Base-by-base conservation (phyloP, 2,888 invertebrate species). In the Dromius quadrimaculatus region DNA sequence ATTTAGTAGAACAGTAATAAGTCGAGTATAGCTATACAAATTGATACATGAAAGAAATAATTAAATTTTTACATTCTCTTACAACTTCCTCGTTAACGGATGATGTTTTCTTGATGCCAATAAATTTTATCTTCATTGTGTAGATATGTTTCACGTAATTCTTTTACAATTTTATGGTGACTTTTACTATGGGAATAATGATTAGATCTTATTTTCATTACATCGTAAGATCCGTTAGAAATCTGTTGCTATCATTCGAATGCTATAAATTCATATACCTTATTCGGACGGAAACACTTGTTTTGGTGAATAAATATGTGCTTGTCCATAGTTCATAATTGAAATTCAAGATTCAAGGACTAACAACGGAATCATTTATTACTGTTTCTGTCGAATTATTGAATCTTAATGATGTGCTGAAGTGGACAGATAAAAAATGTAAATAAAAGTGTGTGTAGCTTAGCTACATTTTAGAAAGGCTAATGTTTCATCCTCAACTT, bases 151-250 rank as follows among this genome's bases (percentile, higher is more conserved):
- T 68, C 34, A 68, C 59, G 43, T 68, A 45, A 41, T 68, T 59
- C 59, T 68, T 68, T 68, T 54, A 38, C 15, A 17, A 34, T 68
- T 68, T 68, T 68, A 68, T 68, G 43, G 41, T 28, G 43, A 59
- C 68, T 68, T 68, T 68, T 59, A 57, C 59, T 59, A 59, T 57
- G 59, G 68, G 59, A 68, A 68, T 68, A 59, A 68, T 68, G 68
- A 68, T 68, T 68, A 68, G 68, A 68, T 59, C 68, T 68, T 59
- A 45, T 68, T 68, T 68, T 68, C 68, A 68, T 68, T 68, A 68
- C 68, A 59, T 68, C 68, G 68, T 68, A 59, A 68, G 57, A 32
- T 19, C 19, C 50, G 50, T 54, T 54, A 54, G 50, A 54, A 13
- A 13, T 54, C 28, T 28, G 50, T 32, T 15, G 23, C 45, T 22